phyloP scores from a whole-genome alignment of 1,140 invertebrate species.

The Palaemon carinicauda region DNA sequence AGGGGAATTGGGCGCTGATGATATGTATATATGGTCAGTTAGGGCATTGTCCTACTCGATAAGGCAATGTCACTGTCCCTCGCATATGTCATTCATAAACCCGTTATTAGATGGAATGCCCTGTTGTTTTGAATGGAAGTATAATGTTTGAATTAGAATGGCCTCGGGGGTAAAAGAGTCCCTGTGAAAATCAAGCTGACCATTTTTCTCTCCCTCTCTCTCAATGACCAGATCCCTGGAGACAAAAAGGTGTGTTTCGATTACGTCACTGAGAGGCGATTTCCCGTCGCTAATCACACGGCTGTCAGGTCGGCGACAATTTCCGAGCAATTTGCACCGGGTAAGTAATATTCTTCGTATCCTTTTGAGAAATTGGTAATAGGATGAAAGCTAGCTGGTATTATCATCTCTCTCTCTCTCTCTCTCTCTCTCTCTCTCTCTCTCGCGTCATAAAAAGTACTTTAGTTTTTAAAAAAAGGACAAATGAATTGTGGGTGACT shows the following conservation, averaged over 20 bases:
- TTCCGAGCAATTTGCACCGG: conserved; percentile 68
- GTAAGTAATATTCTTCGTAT: not conserved
- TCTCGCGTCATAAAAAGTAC: too few relatives aligned
- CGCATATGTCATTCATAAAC: too few relatives aligned
- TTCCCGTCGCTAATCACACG: conserved; percentile 72
- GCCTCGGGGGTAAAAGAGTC: too few relatives aligned
- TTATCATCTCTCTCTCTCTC: not conserved
- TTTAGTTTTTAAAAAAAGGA: too few relatives aligned
- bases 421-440: not conserved
- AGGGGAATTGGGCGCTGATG: too few relatives aligned
- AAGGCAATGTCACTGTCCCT: too few relatives aligned
- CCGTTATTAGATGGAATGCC: too few relatives aligned
- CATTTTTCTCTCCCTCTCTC: not conserved
- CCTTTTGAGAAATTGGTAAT: not conserved
- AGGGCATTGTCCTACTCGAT: too few relatives aligned
- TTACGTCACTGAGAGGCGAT: conserved; percentile 67
- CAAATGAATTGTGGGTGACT: too few relatives aligned
- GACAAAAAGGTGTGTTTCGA: conserved; percentile 59
- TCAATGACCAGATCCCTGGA: conserved; percentile 63
- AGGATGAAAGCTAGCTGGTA: not conserved
- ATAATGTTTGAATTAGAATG: too few relatives aligned
- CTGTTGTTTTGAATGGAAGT: too few relatives aligned
- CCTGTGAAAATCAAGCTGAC: not conserved
- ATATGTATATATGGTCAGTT: too few relatives aligned
- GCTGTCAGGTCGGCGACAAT: conserved; percentile 68